Percentiles rank a stretch among this genome's conserved stretches.
Evolutionary conservation across 2,888 invertebrate species (phyloP).

Genomic region (Digitonthophagus gazella): DNA sequence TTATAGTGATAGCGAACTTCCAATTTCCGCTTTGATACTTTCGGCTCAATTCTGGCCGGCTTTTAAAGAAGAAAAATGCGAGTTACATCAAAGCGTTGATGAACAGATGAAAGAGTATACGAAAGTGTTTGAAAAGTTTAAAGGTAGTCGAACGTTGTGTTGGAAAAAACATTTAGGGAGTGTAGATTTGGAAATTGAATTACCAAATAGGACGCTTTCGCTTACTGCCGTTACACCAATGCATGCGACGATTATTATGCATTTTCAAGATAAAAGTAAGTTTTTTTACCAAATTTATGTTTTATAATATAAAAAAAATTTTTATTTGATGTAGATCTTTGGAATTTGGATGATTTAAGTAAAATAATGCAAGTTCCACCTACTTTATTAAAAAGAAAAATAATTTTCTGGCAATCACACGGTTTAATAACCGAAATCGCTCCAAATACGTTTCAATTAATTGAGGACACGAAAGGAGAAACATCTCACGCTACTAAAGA

Average conservation of each 20-base stretch:
- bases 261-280: slow-evolving; percentile 83
- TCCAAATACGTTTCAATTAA: slow-evolving; percentile 70
- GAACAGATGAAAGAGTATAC: slow-evolving; percentile 83
- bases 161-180: slow-evolving; percentile 95
- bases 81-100: slow-evolving; percentile 78
- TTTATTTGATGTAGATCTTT: slow-evolving; percentile 60
- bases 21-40: slow-evolving; percentile 83
- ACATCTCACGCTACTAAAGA: slow-evolving; percentile 62
- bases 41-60: slow-evolving; percentile 99
- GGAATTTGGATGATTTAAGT: slow-evolving; percentile 85
- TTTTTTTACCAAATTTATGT: slow-evolving; percentile 22
- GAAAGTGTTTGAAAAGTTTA: slow-evolving; percentile 84
- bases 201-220: slow-evolving; percentile 71
- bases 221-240: slow-evolving; percentile 87
- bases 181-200: slow-evolving; percentile 86
- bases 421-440: slow-evolving; percentile 77
- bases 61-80: slow-evolving; percentile 90
- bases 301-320: slow-evolving; percentile 1
- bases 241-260: slow-evolving; percentile 90
- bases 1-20: slow-evolving; percentile 53
- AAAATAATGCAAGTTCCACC: slow-evolving; percentile 83
- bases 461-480: slow-evolving; percentile 64
- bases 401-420: slow-evolving; percentile 93
- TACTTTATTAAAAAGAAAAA: slow-evolving; percentile 79
- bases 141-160: slow-evolving; percentile 86